A percentile compares a stretch with the other conserved stretches of the same genome.
Conservation (phyloP, 2,797 vertebrate species). For the Poeciliopsis paucimaculata region DNA sequence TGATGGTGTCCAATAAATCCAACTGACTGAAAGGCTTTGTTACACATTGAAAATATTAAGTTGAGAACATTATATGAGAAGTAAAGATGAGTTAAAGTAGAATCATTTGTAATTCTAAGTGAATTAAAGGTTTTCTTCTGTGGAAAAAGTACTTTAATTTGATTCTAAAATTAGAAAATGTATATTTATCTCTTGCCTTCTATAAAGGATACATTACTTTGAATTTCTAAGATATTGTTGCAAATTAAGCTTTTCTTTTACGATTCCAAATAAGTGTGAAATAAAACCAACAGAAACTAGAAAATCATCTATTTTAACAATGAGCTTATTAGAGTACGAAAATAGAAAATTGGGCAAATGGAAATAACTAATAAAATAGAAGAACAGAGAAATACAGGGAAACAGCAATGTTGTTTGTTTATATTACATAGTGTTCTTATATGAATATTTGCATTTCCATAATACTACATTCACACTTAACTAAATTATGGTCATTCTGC, state of each 20-base stretch:
- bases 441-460: neutral
- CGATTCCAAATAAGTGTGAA: neutral
- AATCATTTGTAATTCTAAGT: neutral
- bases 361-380: neutral
- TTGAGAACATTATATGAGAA: neutral
- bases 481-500: neutral
- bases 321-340: neutral
- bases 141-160: neutral
- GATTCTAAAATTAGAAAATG: neutral
- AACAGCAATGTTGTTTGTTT: neutral
- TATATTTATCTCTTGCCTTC: neutral
- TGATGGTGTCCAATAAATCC: constrained; percentile 1
- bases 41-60: neutral
- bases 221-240: neutral
- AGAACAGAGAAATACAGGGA: neutral
- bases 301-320: neutral
- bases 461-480: neutral
- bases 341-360: neutral
- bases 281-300: neutral
- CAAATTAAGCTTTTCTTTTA: neutral
- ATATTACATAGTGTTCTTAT: neutral
- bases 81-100: neutral
- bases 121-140: neutral
- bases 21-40: neutral
- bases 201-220: neutral